Conservation (phyloP, 2,888 invertebrate species). For the Acholoe squamosa region DNA sequence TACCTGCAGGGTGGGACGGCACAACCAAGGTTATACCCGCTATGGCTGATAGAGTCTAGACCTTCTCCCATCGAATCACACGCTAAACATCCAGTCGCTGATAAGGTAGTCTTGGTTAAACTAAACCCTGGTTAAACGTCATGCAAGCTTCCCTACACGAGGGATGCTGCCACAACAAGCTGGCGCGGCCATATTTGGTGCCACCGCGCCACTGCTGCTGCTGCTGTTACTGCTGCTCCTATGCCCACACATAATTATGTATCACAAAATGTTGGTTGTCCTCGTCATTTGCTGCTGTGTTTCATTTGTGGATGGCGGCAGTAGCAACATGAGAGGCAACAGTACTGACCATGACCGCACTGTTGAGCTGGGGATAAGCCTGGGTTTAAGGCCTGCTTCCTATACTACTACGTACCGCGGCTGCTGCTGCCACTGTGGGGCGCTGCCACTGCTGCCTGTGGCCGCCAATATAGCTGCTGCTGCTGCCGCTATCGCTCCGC, state of each 20-base stretch:
- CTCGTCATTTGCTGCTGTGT: constrained; percentile 16
- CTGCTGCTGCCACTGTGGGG: neutral
- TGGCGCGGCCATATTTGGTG: constrained; percentile 57
- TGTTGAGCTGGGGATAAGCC: neutral
- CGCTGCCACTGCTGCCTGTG: neutral
- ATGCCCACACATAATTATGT: constrained; percentile 60
- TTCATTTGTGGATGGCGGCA: neutral
- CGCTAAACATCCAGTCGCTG: neutral
- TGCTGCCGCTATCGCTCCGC: neutral
- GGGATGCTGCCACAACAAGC: neutral
- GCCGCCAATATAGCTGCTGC: neutral
- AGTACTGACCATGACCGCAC: neutral
- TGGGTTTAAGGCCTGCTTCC: constrained; percentile 20
- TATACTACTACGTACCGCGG: constrained; percentile 32
- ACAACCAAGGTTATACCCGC: neutral
- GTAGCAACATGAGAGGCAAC: neutral
- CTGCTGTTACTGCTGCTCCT: constrained; percentile 28
- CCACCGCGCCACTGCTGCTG: constrained; percentile 25
- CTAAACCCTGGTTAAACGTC: too few relatives aligned
- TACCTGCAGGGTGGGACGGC: neutral
- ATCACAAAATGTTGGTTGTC: constrained; percentile 54
- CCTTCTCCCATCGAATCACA: neutral
- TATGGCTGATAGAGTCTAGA: neutral
- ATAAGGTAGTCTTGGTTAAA: too few relatives aligned
- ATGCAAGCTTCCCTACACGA: neutral